Conservation (phyloP, 2,113 vertebrate genomes). For the Turdus rufiventris region DNA sequence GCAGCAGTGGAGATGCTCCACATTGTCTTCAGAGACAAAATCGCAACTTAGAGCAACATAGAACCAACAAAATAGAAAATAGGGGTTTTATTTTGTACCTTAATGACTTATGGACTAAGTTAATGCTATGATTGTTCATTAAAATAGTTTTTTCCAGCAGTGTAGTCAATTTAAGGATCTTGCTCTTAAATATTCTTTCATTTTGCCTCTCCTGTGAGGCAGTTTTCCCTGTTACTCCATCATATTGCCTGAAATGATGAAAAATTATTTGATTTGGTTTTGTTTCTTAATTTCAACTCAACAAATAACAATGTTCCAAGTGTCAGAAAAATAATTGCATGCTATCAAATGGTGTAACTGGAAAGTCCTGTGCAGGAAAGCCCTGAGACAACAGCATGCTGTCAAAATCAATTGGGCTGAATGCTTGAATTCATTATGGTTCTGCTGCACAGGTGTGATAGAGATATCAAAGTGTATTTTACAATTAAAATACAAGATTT, state of each 20-base stretch:
- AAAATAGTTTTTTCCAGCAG: not conserved
- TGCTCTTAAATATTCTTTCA: not conserved
- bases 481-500: not conserved
- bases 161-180: not conserved
- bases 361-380: not conserved
- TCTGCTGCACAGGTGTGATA: not conserved
- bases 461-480: not conserved
- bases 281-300: not conserved
- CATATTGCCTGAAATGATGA: not conserved
- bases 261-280: not conserved
- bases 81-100: not conserved
- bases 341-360: not conserved
- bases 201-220: not conserved
- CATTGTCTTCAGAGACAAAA: not conserved
- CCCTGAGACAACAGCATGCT: not conserved
- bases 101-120: not conserved
- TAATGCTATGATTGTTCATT: not conserved
- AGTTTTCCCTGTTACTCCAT: not conserved
- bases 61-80: not conserved
- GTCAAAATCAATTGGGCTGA: not conserved
- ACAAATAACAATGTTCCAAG: not conserved
- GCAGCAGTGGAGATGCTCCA: not conserved
- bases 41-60: rapidly evolving
- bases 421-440: not conserved
- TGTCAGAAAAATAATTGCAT: not conserved